Base-by-base conservation (phyloP, 2,113 vertebrate species). In the Poicephalus gulielmi region DNA sequence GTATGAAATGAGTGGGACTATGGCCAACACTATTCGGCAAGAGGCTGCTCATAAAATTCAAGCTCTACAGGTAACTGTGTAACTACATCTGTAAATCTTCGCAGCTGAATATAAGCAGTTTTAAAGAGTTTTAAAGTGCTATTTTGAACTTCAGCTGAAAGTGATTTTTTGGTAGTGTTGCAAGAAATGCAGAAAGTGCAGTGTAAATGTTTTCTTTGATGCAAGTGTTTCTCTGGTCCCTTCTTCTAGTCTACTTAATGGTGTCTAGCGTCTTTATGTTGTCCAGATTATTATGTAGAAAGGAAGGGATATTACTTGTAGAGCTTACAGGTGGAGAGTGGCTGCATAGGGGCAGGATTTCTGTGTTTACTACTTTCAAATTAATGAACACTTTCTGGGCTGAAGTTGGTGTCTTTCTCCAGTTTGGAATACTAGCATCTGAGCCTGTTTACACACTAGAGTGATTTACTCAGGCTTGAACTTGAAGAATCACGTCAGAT, bases 1-100 rank as follows among this genome's bases (percentile, higher is more conserved):
- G 71, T 98, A 98, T 52, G 98, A 99, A 64, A 98, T 98, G 96
- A 99, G 99, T 71, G 98, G 97, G 70, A 98, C 95, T 68, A 99
- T 99, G 97, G 69, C 97, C 66, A 98, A 73, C 44, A 93, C 94
- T 83, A 99, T 99, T 85, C 98, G 98, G 78, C 98, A 99, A 89
- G 99, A 99, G 75, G 97, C 98, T 60, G 94, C 96, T 69, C 98
- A 93, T 70, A 99, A 99, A 96, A 98, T 98, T 69, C 98, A 98
- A 14, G 98, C 98, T 96, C 98, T 99, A 76, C 98, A 99, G 98
- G 99, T 99, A 95, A 97, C 76, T 43, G 6, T 30, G 5, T 39
- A 83, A 27, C 23, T 53, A n/a, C 3, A 14, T 16, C 23, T 50
- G 35, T 50, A 80, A 55, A 27, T 13, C 11, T 46, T 46, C 86